These are phyloP conservation scores for Napeogenes inachia DNA, from an alignment of 2,888 invertebrate genomes.

Conservation along the genomic window DNA sequence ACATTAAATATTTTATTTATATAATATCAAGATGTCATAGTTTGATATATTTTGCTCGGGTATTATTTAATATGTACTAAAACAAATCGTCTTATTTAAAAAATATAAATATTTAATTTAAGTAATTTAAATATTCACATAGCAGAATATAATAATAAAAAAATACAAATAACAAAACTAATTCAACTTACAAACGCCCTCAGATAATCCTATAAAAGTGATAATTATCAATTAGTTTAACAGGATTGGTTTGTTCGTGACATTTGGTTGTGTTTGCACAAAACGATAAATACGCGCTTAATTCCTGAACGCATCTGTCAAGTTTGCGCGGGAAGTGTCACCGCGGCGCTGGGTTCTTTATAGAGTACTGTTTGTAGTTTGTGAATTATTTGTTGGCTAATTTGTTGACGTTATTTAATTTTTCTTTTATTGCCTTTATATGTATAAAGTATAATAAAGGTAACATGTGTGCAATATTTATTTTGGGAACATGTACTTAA, in stretches of 20 bases:
- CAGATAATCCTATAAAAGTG: conserved; percentile 66
- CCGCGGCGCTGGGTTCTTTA: conserved; percentile 37
- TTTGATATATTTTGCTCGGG: not conserved
- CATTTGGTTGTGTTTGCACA: conserved; percentile 71
- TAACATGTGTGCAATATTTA: too few relatives aligned
- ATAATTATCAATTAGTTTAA: conserved; percentile 69
- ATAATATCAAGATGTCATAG: not conserved
- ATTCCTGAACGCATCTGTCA: conserved; percentile 59
- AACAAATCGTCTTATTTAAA: not conserved
- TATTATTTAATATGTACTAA: not conserved
- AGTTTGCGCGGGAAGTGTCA: conserved; percentile 25
- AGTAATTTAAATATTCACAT: not conserved
- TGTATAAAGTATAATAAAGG: too few relatives aligned
- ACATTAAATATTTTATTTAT: not conserved
- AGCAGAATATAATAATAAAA: not conserved
- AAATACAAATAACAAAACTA: conserved; percentile 37
- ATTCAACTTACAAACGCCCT: conserved; percentile 45
- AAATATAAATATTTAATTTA: not conserved
- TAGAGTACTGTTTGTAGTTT: conserved; percentile 12
- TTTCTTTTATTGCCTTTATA: too few relatives aligned
- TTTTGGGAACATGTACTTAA: too few relatives aligned
- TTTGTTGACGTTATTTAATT: too few relatives aligned
- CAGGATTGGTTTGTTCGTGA: conserved; percentile 45
- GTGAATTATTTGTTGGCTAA: conserved; percentile 8
- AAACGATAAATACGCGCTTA: conserved; percentile 54